These are phyloP conservation scores for Torymus aiolomorphi DNA, from an alignment of 2,888 invertebrate genomes.

Conservation along the genomic window DNA sequence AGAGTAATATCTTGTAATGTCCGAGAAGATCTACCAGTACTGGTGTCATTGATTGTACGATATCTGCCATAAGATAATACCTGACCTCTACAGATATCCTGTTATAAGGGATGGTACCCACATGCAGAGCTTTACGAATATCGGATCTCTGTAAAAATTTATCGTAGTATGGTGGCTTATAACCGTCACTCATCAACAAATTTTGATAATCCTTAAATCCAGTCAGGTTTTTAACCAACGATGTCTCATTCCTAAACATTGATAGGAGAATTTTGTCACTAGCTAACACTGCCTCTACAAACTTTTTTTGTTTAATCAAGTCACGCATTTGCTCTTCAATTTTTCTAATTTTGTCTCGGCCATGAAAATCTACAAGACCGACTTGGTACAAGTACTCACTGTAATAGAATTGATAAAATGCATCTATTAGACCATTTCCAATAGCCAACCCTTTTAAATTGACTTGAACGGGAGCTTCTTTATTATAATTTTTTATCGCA, in stretches of 20 bases:
- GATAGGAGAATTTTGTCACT: too few species aligned
- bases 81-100: conserved; percentile 77
- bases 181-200: conserved; percentile 77
- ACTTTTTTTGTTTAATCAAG: conserved; percentile 81
- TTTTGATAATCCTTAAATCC: conserved; percentile 87
- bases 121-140: conserved; percentile 87
- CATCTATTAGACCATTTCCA: conserved; percentile 87
- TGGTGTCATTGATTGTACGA: conserved; percentile 86
- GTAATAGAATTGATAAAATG: conserved; percentile 83
- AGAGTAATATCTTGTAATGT: conserved; percentile 85
- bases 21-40: conserved; percentile 83
- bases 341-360: conserved; percentile 78
- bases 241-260: conserved; percentile 82
- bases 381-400: conserved; percentile 87
- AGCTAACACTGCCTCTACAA: conserved; percentile 78
- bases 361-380: conserved; percentile 85
- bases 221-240: conserved; percentile 83
- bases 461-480: too few species aligned
- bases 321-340: conserved; percentile 79
- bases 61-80: conserved; percentile 83
- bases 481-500: too few species aligned
- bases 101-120: conserved; percentile 87
- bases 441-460: conserved; percentile 84
- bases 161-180: conserved; percentile 55
- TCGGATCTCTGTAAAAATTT: conserved; percentile 80